A percentile compares a stretch with the other conserved stretches of the same genome.
Conservation (phyloP, 2,113 vertebrate species). For the Martes martes region DNA sequence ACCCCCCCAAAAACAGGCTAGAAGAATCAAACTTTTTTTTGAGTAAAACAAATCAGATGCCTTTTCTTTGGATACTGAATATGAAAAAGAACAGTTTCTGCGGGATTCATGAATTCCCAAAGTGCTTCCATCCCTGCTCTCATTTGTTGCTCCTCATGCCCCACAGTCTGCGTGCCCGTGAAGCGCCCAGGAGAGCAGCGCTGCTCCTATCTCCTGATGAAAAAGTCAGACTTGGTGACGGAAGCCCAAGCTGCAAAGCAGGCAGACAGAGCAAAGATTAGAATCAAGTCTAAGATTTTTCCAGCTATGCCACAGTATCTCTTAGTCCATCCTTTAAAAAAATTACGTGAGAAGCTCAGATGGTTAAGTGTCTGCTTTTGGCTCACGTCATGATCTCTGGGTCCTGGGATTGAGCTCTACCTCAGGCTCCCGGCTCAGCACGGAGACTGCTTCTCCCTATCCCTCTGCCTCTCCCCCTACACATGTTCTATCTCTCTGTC, state of each 20-base stretch:
- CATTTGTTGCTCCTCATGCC: not conserved
- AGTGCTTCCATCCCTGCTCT: not conserved
- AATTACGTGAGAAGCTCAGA: not conserved
- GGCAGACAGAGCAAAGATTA: not conserved
- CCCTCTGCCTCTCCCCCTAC: not conserved
- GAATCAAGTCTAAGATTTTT: not conserved
- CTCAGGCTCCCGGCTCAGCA: not conserved
- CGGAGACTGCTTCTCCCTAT: not conserved
- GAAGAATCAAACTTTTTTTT: not conserved
- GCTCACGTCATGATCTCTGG: not conserved
- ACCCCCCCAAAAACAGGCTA: not conserved
- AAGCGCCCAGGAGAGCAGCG: rapidly evolving
- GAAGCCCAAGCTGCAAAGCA: not conserved
- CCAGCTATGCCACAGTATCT: not conserved
- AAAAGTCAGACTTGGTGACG: not conserved
- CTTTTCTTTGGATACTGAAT: not conserved
- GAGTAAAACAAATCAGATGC: not conserved
- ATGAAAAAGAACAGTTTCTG: not conserved
- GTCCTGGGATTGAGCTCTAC: not conserved
- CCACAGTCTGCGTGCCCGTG: not conserved
- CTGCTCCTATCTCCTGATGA: not conserved
- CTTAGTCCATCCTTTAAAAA: not conserved
- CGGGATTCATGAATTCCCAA: not conserved
- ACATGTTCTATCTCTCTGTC: not conserved
- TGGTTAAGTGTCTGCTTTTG: no score